Evolutionary conservation across 2,797 vertebrate genomes (phyloP), one percentile per base, ranked within the genome.

Genomic region (Helostoma temminkii): DNA sequence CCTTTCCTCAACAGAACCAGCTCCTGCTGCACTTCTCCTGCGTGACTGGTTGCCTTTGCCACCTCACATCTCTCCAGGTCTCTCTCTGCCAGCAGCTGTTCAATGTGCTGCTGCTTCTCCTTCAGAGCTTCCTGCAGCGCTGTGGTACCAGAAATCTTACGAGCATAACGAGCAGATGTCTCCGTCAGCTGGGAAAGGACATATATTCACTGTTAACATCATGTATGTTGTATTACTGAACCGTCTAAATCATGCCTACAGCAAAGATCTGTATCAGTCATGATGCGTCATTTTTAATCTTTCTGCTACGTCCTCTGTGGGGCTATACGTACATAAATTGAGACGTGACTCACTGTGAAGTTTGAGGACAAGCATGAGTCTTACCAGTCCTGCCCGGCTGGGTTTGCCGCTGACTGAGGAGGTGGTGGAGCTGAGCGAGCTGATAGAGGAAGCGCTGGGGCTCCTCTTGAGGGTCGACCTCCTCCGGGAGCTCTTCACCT

Each of bases 81-180:
- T 64, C 96, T 91, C 85, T 99, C 97, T 0, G 95, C 96, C 70
- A 99, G 93, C 78, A 99, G 95, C 91, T 99, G 98, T 62, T 99
- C 97, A 52, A 99, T 99, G 92, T 99, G 98, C 88, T 99, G 97
- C 93, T 99, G 97, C 82, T 99, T 99, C 94, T 99, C 98, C 92
- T 98, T 99, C 87, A 99, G 93, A 0, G 97, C 97, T 90, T 99
- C 98, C 90, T 98, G 97, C 36, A 99, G 94, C 39, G 97, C 97
- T 0, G 98, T 99, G 90, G 96, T 98, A 81, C 97, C 96, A 0
- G 98, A 98, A 74, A 99, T 99, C 92, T 99, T 99, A 36, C 97
- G 95, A 26, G 96, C 93, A 28, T 99, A 99, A 1, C 97, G 94
- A 9, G 96, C 96, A 1, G 98, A 99, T 0, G 98, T 99, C 93